Percentiles rank a stretch among this genome's conserved stretches.
phyloP scores from a whole-genome alignment of 2,113 vertebrate species.

The Ciconia boyciana region DNA sequence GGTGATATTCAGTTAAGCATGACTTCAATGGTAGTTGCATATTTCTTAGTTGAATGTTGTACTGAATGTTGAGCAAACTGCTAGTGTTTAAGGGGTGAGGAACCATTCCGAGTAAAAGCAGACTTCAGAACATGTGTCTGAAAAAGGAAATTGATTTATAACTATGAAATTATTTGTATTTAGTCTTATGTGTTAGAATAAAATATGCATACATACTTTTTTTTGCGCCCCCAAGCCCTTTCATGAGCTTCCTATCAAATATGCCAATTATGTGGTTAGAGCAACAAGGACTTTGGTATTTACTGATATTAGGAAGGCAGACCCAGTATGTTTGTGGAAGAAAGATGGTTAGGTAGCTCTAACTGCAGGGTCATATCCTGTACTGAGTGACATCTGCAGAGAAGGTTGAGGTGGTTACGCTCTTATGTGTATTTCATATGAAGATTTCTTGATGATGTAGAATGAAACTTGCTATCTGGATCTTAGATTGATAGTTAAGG shows the following conservation, averaged over 20 bases:
- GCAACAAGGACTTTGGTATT: not conserved
- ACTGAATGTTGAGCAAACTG: not conserved
- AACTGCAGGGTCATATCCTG: not conserved
- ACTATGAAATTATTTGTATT: not conserved
- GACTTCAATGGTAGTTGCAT: not conserved
- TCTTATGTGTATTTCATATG: accelerated
- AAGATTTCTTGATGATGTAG: not conserved
- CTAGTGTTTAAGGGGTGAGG: not conserved
- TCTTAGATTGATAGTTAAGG: not conserved
- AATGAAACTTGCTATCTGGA: not conserved
- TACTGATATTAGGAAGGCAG: not conserved
- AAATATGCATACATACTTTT: not conserved
- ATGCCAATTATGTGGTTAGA: not conserved
- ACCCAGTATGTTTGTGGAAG: not conserved
- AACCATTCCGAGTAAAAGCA: not conserved
- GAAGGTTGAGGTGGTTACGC: not conserved
- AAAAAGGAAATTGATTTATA: not conserved
- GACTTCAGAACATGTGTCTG: not conserved
- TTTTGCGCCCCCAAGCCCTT: not conserved
- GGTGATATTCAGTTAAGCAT: not conserved
- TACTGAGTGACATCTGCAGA: not conserved
- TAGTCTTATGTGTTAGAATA: not conserved
- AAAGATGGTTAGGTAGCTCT: not conserved
- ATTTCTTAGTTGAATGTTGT: not conserved
- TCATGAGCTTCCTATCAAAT: not conserved